Evolutionary conservation across 2,888 invertebrate genomes (phyloP), one percentile per base, ranked within the genome.

Genomic region (Leucophora obtusa): DNA sequence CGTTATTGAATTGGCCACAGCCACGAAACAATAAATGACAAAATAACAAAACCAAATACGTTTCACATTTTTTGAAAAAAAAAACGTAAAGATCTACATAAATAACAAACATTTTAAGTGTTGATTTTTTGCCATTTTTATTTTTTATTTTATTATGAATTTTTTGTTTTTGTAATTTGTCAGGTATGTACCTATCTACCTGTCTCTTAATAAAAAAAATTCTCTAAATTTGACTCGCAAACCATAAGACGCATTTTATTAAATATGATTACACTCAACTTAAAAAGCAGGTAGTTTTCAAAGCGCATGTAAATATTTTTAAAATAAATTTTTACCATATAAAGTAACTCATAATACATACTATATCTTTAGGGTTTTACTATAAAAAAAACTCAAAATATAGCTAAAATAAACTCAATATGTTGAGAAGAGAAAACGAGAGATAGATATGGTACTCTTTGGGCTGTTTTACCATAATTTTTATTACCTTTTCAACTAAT

Each of bases 341-440:
- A 76, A 76, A 81, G 69, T 65, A 56, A 69, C 59, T 69, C 59
- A 35, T 54, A 66, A 60, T 69, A 51, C 78, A 82, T 83, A 86
- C 83, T 76, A 82, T 11, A 11, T 53, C n/a, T 4, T 53, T n/a
- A 0, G 38, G 18, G 38, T 56, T 38, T 50, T 56, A 65, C 50
- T 35, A 10, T 38, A 24, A 43, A 50, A 54, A 47, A 4, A 17
- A 50, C 62, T 63, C 63, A 72, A 56, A 28, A 28, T n/a, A 17
- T 21, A 18, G n/a, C 2, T n/a, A 47, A 47, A 14, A 47, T 14
- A 47, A 47, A 59, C 24, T 65, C 47, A 15, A 21, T 50, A 47
- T 8, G 3, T 21, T 43, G 38, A 43, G 21, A 47, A n/a, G n/a
- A 51, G 35, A 65, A 18, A 65, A n/a, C 9, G 9, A 28, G 24